Evolutionary conservation across 2,888 invertebrate genomes (phyloP).

Genomic region (Dinocampus coccinellae): DNA sequence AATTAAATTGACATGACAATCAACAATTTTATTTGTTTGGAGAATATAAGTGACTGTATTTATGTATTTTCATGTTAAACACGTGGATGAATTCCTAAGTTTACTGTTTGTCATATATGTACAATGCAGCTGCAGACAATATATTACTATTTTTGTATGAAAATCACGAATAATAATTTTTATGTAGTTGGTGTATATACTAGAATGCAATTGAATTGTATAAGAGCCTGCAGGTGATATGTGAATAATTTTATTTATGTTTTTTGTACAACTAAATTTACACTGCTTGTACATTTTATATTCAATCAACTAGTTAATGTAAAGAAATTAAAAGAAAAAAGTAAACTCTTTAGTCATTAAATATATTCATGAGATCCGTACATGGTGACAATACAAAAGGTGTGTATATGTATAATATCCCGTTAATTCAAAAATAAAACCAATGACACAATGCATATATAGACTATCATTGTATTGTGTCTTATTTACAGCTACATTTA

Average conservation of each 20-base stretch:
- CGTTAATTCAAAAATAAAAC: conserved; percentile 15
- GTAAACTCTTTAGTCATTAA: conserved; percentile 8
- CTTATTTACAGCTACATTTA: not conserved
- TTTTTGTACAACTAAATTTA: conserved; percentile 13
- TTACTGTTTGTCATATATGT: not conserved
- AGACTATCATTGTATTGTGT: not conserved
- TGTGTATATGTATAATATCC: conserved; percentile 2
- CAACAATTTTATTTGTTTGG: not conserved
- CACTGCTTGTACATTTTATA: not conserved
- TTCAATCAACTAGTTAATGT: not conserved
- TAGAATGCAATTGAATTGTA: conserved; percentile 17
- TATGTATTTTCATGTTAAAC: not conserved
- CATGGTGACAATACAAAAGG: conserved; percentile 19
- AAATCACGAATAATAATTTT: conserved; percentile 21
- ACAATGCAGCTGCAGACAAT: conserved; percentile 22
- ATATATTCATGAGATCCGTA: conserved; percentile 20
- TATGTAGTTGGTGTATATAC: conserved; percentile 13
- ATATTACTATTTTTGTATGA: conserved; percentile 4
- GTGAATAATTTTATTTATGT: conserved; percentile 40
- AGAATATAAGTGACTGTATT: not conserved
- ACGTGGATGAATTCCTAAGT: not conserved
- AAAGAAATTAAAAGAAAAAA: conserved; percentile 10
- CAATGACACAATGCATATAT: not conserved
- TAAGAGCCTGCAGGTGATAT: conserved; percentile 35
- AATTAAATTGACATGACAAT: not conserved